Conservation (phyloP, 2,888 invertebrate species). For the Tetheella fluctuosa region DNA sequence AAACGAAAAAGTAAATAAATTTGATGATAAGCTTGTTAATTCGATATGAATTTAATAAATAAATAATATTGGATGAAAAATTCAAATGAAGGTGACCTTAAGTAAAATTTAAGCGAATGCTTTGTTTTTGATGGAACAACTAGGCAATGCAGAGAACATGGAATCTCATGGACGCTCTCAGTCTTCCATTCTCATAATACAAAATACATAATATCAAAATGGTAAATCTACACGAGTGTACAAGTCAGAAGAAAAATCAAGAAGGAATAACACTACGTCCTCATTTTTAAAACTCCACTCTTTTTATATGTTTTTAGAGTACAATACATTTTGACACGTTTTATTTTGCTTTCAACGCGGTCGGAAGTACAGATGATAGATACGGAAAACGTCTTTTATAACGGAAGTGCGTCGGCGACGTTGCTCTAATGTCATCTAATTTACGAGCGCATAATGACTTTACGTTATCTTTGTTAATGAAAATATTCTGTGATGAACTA, state of each 20-base stretch:
- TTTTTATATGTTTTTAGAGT: conserved; percentile 10
- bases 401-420: neutral
- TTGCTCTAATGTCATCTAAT: conserved; percentile 2
- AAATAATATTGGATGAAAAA: too few relatives aligned
- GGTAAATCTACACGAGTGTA: too few relatives aligned
- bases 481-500: neutral
- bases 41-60: conserved; percentile 24
- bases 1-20: conserved; percentile 24
- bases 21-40: conserved; percentile 23
- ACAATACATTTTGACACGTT: conserved; percentile 4
- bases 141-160: too few relatives aligned
- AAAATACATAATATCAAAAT: too few relatives aligned
- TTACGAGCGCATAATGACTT: conserved; percentile 10
- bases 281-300: too few relatives aligned
- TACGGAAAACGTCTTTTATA: conserved; percentile 5
- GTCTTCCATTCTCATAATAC: too few relatives aligned
- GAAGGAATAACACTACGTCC: too few relatives aligned
- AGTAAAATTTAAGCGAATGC: too few relatives aligned
- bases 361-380: neutral
- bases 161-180: too few relatives aligned
- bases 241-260: too few relatives aligned
- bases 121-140: too few relatives aligned
- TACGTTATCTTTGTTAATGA: neutral
- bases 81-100: too few relatives aligned
- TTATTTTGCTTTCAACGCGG: neutral